phyloP scores from a whole-genome alignment of 2,797 vertebrate species.

The Coranthus polyacanthus region DNA sequence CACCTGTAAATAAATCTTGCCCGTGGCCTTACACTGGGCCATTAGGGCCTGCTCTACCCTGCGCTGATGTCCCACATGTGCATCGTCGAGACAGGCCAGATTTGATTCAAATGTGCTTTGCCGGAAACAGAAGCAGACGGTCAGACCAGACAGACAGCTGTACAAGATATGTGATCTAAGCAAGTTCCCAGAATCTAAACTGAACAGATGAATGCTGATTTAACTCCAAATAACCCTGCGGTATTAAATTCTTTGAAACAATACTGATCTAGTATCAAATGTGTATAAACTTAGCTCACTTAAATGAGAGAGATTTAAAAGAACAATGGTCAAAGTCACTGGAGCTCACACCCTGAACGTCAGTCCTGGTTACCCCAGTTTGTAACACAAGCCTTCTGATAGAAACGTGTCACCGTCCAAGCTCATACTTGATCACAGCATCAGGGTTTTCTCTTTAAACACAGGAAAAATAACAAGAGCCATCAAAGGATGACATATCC shows the following conservation, averaged over 20 bases:
- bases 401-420: no score
- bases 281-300: no score
- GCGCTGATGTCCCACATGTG: constrained; percentile 12
- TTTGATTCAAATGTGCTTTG: constrained; percentile 24
- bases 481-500: no score
- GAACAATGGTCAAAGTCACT: no score
- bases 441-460: no score
- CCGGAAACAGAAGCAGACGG: constrained; percentile 42
- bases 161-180: constrained; percentile 41
- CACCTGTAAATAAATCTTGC: constrained; percentile 88
- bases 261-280: background rate
- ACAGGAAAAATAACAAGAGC: no score
- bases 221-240: constrained; percentile 5
- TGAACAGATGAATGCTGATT: constrained; percentile 27
- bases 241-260: constrained; percentile 4
- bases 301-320: no score
- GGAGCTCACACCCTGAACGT: no score
- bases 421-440: no score
- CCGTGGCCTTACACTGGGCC: constrained; percentile 44
- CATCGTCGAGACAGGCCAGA: constrained; percentile 7
- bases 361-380: no score
- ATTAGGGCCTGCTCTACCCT: constrained; percentile 12
- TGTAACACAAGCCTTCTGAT: no score
- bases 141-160: constrained; percentile 50
- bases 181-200: constrained; percentile 50